Base-by-base conservation (phyloP, 1,140 invertebrate genomes). In the Atta colombica region DNA sequence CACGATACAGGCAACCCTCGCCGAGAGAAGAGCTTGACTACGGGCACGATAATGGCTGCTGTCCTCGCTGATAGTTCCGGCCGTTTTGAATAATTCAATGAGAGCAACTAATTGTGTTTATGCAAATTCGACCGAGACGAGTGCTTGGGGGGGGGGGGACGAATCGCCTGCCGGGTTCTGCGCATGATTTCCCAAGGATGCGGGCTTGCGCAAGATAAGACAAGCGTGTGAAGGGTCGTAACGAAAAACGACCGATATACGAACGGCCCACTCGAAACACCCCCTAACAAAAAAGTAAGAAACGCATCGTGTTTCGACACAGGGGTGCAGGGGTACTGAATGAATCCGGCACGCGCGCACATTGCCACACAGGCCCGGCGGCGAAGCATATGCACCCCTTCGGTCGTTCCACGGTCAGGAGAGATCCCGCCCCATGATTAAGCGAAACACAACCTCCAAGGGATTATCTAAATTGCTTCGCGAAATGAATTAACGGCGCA, bases 81-180 rank as follows among this genome's bases (percentile, higher is more conserved):
- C 74, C 89, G 90, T 93, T 94, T 92, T 94, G 94, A 95, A 95
- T 95, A 94, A 95, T 95, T 95, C 94, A 94, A 94, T 93, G 92
- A 92, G 87, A 93, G 91, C 91, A 93, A 92, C 94, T 95, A 95
- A 94, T 94, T 94, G 94, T 95, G 91, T 94, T 94, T 93, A 95
- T 95, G 94, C 93, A 94, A 94, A 94, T 95, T 84, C 80, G 66
- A 45, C 61, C 45, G 21, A 61, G 63, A 74, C 69, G 80, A 86
- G 77, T 49, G 39, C 65, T 39, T 16, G n/a, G n/a, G 85, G 78
- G 88, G 88, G 25, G 85, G 78, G 88, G 88, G 28, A 31, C 53
- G 65, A 75, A 60, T 82, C 66, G 55, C 18, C 53, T 14, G 71
- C 49, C 74, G 86, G 31, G 39, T 35, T 51, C 71, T 74, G 87